Evolutionary conservation across 2,113 vertebrate species (phyloP).

Genomic region (Aphyosemion australe): DNA sequence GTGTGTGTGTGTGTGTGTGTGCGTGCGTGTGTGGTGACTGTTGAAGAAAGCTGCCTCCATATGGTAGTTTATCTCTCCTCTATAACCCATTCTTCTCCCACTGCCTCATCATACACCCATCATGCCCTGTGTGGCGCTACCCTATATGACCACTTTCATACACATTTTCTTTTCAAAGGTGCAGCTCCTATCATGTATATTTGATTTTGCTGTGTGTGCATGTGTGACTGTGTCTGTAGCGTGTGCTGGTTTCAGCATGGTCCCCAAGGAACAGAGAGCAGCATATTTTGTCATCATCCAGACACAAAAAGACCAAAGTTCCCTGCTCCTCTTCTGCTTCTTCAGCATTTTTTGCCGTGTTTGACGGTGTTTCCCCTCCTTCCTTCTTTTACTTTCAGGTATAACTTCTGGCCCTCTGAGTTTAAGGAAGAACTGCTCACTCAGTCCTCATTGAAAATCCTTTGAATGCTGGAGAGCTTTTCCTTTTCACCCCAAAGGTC

Average conservation of each 20-base stretch:
- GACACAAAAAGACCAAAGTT: conserved; percentile 45
- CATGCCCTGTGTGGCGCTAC: background rate
- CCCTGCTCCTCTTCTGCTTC: conserved; percentile 48
- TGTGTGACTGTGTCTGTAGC: conserved; percentile 19
- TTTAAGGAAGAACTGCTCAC: background rate
- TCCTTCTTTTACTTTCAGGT: conserved; percentile 22
- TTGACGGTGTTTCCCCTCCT: conserved; percentile 30
- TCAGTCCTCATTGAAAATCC: too few species aligned
- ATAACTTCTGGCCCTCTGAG: background rate
- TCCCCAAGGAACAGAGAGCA: conserved; percentile 50
- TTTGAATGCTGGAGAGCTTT: too few species aligned
- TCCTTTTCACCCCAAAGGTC: too few species aligned
- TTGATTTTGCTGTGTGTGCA: conserved; percentile 67
- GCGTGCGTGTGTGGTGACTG: conserved; percentile 37
- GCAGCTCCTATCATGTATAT: conserved; percentile 38
- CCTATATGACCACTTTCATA: conserved; percentile 21
- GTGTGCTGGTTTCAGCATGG: conserved; percentile 34
- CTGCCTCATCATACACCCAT: conserved; percentile 34
- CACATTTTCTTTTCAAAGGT: conserved; percentile 48
- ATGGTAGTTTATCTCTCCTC: conserved; percentile 46
- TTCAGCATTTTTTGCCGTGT: conserved; percentile 55
- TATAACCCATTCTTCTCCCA: conserved; percentile 47
- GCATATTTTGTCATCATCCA: conserved; percentile 65
- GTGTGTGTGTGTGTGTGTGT: conserved; percentile 30
- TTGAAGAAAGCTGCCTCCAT: conserved; percentile 68